Percentiles rank a stretch among this genome's conserved stretches.
Conservation (phyloP, 2,113 vertebrate genomes). For the Mirounga angustirostris region DNA sequence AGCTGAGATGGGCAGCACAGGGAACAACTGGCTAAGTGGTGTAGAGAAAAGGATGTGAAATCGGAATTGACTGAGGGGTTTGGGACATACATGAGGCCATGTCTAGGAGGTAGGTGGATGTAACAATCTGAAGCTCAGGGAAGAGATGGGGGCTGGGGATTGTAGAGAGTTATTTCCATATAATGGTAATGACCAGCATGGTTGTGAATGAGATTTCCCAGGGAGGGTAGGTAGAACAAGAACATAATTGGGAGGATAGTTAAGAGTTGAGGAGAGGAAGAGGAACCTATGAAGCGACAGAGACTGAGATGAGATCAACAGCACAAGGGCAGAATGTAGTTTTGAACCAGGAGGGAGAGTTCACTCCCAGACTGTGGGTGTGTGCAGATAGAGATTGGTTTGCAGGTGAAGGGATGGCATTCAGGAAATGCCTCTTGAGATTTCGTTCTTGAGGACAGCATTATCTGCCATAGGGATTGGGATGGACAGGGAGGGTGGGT, state of each 20-base stretch:
- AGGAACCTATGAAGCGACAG: not conserved
- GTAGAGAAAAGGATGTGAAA: not conserved
- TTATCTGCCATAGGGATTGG: not conserved
- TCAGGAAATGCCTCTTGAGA: not conserved
- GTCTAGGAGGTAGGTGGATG: not conserved
- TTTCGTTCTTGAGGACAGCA: not conserved
- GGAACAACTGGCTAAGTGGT: not conserved
- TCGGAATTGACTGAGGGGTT: conserved; percentile 22
- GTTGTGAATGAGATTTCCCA: not conserved
- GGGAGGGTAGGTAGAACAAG: not conserved
- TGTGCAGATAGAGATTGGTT: not conserved
- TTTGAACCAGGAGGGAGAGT: not conserved
- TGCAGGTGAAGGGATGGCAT: not conserved
- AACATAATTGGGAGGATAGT: not conserved
- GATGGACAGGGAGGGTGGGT: not conserved
- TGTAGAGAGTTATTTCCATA: not conserved
- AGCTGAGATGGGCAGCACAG: not conserved
- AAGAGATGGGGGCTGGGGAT: not conserved
- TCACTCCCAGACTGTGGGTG: not conserved
- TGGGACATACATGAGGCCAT: not conserved
- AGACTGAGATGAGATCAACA: not conserved
- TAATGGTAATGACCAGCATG: not conserved
- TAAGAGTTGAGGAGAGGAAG: not conserved
- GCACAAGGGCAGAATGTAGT: not conserved
- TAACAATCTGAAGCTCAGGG: not conserved